A percentile compares a stretch with the other conserved stretches of the same genome.
These are phyloP conservation scores for Pachyuromys duprasi DNA, from an alignment of 2,797 vertebrate genomes.

Conservation along the genomic window DNA sequence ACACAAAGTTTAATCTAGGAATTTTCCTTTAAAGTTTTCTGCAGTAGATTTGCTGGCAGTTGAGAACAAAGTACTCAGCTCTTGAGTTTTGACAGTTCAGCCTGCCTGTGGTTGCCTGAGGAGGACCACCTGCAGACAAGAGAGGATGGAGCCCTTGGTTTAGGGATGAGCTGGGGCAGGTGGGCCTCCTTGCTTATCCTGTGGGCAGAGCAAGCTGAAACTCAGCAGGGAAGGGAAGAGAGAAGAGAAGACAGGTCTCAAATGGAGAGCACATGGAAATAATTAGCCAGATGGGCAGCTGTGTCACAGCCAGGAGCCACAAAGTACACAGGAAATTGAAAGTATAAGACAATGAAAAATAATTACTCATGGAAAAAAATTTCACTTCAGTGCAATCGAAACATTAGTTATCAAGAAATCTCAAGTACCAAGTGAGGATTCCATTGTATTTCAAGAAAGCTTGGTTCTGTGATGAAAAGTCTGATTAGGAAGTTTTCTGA, in stretches of 20 bases:
- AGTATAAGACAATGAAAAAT: conserved; percentile 37
- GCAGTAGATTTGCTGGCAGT: neutral
- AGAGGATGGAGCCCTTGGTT: neutral
- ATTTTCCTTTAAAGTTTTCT: conserved; percentile 33
- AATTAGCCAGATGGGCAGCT: conserved; percentile 56
- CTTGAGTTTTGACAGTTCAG: neutral
- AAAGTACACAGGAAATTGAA: conserved; percentile 56
- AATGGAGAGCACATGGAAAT: conserved; percentile 55
- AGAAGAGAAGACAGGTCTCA: conserved; percentile 11
- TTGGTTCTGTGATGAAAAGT: neutral
- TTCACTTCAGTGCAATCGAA: neutral
- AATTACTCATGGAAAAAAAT: conserved; percentile 19
- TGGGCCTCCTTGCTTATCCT: neutral
- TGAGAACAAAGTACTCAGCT: conserved; percentile 29
- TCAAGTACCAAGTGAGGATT: neutral
- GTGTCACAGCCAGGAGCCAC: conserved; percentile 40
- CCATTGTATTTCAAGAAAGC: neutral
- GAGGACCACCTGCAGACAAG: neutral
- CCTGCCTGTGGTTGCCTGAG: neutral
- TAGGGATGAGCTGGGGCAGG: neutral
- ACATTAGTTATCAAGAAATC: conserved; percentile 26
- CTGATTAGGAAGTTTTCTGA: neutral
- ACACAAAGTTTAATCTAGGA: conserved; percentile 24
- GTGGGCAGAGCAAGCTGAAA: conserved; percentile 17
- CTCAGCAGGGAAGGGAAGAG: conserved; percentile 4